A percentile compares a stretch with the other conserved stretches of the same genome.
Conservation (phyloP, 2,797 vertebrate genomes). For the Ibycter americanus region DNA sequence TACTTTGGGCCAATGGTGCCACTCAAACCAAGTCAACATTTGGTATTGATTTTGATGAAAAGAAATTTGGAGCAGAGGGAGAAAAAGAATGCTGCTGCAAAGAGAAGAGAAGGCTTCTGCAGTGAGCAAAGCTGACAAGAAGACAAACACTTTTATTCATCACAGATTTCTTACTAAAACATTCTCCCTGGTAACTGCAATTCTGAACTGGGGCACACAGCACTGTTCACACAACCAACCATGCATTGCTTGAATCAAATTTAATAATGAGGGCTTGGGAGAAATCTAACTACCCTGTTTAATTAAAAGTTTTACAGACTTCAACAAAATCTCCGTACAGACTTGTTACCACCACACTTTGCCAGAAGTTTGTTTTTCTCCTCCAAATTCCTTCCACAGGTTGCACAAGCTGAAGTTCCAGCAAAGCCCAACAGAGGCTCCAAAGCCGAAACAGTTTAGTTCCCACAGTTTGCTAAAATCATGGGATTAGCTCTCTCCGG, state of each 20-base stretch:
- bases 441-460: neutral
- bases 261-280: neutral
- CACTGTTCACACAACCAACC: neutral
- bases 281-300: neutral
- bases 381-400: neutral
- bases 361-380: neutral
- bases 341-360: neutral
- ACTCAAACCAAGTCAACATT: neutral
- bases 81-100: neutral
- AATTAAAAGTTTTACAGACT: neutral
- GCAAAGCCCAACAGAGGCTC: neutral
- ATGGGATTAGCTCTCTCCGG: neutral
- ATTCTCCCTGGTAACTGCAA: neutral
- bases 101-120: neutral
- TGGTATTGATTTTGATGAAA: neutral
- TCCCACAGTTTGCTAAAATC: neutral
- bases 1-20: neutral
- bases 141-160: neutral
- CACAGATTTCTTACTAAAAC: neutral
- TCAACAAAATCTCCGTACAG: neutral
- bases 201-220: neutral
- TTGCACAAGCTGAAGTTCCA: neutral
- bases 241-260: neutral
- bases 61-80: neutral
- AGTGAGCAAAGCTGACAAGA: constrained; percentile 8